Conservation (phyloP, 92 coral and sea anemone species). For the Pocillopora meandrina region DNA sequence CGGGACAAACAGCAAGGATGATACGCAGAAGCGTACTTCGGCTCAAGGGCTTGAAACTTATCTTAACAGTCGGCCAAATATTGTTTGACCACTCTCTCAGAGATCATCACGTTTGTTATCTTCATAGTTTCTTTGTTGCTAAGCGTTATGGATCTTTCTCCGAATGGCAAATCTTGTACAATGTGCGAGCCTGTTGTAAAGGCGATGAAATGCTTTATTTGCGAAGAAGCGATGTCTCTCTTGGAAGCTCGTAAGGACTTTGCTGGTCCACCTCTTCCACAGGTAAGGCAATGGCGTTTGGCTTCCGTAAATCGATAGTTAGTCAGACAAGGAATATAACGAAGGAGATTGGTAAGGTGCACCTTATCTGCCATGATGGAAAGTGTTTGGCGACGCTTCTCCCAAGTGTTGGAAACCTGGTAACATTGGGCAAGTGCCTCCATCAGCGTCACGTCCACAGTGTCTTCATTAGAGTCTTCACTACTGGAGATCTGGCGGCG, state of each 20-base stretch:
- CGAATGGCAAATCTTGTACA: conserved; percentile 59
- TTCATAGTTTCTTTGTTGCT: conserved; percentile 49
- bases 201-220: conserved; percentile 48
- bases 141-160: conserved; percentile 47
- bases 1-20: conserved; percentile 56
- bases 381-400: conserved; percentile 58
- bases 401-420: conserved; percentile 65
- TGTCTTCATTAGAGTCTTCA: conserved; percentile 40
- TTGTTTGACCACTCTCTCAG: conserved; percentile 55
- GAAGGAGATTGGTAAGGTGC: conserved; percentile 20
- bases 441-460: conserved; percentile 62
- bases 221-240: conserved; percentile 32
- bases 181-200: conserved; percentile 56
- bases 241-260: conserved; percentile 41
- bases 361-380: too few species aligned
- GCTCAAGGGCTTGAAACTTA: conserved; percentile 48
- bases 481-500: not conserved
- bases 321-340: conserved; percentile 72
- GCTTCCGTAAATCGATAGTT: conserved; percentile 77
- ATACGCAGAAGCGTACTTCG: conserved; percentile 53
- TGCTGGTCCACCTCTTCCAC: conserved; percentile 80
- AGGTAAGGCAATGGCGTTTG: conserved; percentile 68
- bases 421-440: conserved; percentile 78
- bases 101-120: conserved; percentile 49
- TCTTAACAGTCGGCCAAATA: conserved; percentile 36